Base-by-base conservation (phyloP, 2,113 vertebrate species). In the Dromaius novaehollandiae region DNA sequence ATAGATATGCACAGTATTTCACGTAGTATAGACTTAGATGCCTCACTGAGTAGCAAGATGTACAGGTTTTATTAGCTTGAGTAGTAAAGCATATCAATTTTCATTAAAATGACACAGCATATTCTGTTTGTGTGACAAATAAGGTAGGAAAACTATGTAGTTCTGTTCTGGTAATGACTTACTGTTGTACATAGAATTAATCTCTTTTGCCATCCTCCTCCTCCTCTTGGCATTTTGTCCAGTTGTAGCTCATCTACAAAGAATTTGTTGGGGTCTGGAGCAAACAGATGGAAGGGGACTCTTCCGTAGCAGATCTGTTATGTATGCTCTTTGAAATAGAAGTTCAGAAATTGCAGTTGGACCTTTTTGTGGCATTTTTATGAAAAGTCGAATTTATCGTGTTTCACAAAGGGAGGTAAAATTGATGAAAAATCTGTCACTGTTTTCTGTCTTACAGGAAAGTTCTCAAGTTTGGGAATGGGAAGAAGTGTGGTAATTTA, bases 31-130 rank as follows among this genome's bases (percentile, higher is more conserved):
- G 44, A 61, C 44, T 17, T 78, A 1, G 2, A 18, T 88, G n/a
- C 2, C 0, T 78, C 6, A 2, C 51, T 0, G 1, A 56, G 28
- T 61, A 73, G 44, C 36, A 65, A 77, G 40, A 14, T 68, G 11
- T 56, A 38, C 66, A 77, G 11, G 22, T 82, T 94, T 79, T 64
- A 0, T 14, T 28, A 14, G 24, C 16, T 8, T 40, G 26, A 64
- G 24, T 46, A 40, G 38, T 58, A 53, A 80, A 40, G 21, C 68
- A 40, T 34, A n/a, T 51, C 0, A 46, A 0, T 82, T 79, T 91
- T 73, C 46, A 36, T 79, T 87, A 69, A 89, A 92, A 48, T 58
- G 7, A 18, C 44, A 14, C 18, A 46, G 11, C 26, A 5, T 44
- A 20, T 42, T 50, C 5, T 28, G 8, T 55, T 17, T 36, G 6